Conservation (phyloP, 2,888 invertebrate species). For the Andricus curvator region DNA sequence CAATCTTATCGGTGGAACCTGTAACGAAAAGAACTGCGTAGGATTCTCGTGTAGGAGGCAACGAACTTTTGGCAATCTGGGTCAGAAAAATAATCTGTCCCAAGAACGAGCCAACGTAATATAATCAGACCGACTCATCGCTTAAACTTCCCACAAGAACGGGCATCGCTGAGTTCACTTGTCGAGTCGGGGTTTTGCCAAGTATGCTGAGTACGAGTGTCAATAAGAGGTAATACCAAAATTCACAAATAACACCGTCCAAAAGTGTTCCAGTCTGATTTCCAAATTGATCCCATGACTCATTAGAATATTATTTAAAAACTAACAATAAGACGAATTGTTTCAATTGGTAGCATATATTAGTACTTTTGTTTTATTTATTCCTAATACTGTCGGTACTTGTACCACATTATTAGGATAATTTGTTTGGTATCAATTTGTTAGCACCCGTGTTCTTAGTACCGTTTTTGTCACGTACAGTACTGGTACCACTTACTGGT, state of each 20-base stretch:
- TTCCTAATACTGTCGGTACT: no score
- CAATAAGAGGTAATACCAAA: not conserved
- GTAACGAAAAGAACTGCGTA: conserved; percentile 43
- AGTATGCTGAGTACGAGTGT: not conserved
- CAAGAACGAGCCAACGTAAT: conserved; percentile 8
- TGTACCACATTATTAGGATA: no score
- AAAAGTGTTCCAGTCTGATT: not conserved
- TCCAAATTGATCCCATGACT: not conserved
- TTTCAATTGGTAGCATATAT: no score
- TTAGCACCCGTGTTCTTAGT: no score
- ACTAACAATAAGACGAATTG: not conserved
- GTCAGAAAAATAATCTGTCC: conserved; percentile 69
- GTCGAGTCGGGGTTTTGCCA: not conserved
- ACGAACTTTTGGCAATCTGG: conserved; percentile 74
- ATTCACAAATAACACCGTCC: not conserved
- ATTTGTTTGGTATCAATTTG: no score
- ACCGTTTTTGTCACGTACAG: no score
- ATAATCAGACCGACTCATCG: conserved; percentile 17
- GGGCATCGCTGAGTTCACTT: not conserved
- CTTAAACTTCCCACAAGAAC: not conserved
- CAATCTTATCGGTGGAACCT: conserved; percentile 41
- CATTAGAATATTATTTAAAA: not conserved
- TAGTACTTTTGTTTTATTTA: no score
- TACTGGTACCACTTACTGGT: no score
- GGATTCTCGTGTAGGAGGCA: conserved; percentile 60